Evolutionary conservation across 2,888 invertebrate species (phyloP).

Genomic region (Napeogenes sylphis): DNA sequence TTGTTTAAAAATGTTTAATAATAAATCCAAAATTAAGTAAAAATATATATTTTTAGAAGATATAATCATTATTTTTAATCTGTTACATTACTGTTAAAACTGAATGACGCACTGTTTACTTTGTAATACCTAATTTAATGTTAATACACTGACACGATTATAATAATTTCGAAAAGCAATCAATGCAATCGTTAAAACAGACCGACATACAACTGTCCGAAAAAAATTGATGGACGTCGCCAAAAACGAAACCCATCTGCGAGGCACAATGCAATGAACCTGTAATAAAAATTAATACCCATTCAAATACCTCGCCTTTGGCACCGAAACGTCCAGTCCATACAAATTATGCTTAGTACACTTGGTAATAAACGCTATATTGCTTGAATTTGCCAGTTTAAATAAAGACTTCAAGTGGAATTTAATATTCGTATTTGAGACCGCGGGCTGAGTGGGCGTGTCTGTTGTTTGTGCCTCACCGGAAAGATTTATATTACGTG

Average conservation of each 20-base stretch:
- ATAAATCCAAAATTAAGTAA: too few species aligned
- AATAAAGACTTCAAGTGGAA: conserved; percentile 73
- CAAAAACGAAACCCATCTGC: conserved; percentile 59
- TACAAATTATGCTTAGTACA: conserved; percentile 52
- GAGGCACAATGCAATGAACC: conserved; percentile 66
- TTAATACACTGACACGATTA: conserved; percentile 52
- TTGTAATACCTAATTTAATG: conserved; percentile 31
- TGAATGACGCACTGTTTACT: neutral
- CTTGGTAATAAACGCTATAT: conserved; percentile 60
- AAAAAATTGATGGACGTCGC: conserved; percentile 68
- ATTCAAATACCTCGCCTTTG: conserved; percentile 49
- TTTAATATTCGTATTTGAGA: conserved; percentile 74
- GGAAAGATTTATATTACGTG: conserved; percentile 78
- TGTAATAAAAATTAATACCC: conserved; percentile 75
- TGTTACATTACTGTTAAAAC: too few species aligned
- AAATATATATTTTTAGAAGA: too few species aligned
- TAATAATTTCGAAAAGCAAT: conserved; percentile 58
- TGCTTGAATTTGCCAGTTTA: conserved; percentile 53
- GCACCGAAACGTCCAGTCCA: conserved; percentile 22
- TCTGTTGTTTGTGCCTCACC: conserved; percentile 72
- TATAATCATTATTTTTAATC: too few species aligned
- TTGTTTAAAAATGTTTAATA: too few species aligned
- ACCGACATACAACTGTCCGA: conserved; percentile 70
- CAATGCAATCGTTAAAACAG: conserved; percentile 60
- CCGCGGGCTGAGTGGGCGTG: conserved; percentile 73